Percentiles rank a stretch among this genome's conserved stretches.
Conservation (phyloP, 1,140 invertebrate genomes). For the Batillaria attramentaria region DNA sequence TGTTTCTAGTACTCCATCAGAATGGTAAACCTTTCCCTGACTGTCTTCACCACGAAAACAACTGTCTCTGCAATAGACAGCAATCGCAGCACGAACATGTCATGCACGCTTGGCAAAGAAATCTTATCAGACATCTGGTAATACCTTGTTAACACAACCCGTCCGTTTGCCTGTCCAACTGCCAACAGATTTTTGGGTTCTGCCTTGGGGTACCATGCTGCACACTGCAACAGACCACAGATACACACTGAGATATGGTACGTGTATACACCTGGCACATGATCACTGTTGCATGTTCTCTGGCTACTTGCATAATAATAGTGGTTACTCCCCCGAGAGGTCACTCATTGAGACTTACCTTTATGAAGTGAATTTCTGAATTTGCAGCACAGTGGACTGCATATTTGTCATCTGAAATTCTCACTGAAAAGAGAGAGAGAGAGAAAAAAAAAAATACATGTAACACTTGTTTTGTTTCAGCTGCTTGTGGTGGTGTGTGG, state of each 20-base stretch:
- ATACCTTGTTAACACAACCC: conserved; percentile 81
- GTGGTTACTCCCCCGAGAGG: no score
- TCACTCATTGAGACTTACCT: no score
- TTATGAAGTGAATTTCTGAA: conserved; percentile 36
- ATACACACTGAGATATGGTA: no score
- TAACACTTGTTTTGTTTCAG: no score
- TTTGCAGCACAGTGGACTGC: conserved; percentile 37
- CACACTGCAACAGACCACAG: conserved; percentile 74
- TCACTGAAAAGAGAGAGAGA: conserved; percentile 20
- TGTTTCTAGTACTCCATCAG: no score
- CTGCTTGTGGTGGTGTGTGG: no score
- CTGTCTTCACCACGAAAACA: no score
- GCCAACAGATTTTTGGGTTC: conserved; percentile 84
- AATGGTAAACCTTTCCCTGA: no score
- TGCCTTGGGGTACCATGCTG: conserved; percentile 83
- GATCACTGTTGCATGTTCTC: no score
- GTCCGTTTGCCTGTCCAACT: conserved; percentile 89
- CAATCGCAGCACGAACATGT: no score
- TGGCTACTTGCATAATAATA: background rate
- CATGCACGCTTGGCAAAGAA: background rate
- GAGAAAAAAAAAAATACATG: background rate
- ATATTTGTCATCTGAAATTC: conserved; percentile 36
- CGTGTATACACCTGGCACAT: no score
- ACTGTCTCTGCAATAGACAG: no score
- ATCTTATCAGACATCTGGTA: background rate